Percentiles rank a stretch among this genome's conserved stretches.
Evolutionary conservation across 2,797 vertebrate genomes (phyloP).

Genomic region (Pipistrellus pipistrellus): DNA sequence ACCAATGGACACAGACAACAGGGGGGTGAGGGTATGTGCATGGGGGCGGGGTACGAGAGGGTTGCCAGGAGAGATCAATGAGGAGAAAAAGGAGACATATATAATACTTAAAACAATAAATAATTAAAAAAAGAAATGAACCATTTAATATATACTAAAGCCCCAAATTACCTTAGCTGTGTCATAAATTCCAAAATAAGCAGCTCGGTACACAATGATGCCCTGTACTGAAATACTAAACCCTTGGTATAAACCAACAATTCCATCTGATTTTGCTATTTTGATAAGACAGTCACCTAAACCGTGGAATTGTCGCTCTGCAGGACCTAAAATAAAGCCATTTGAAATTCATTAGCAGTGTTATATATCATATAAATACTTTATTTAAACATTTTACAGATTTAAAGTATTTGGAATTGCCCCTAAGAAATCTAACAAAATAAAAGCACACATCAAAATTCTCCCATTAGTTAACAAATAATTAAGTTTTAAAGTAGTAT

Average conservation of each 20-base stretch:
- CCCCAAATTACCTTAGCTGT: slow-evolving; percentile 82
- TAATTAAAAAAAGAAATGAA: neutral
- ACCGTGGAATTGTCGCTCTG: slow-evolving; percentile 82
- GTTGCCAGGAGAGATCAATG: too few species aligned
- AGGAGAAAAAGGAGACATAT: too few species aligned
- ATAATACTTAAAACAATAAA: too few species aligned
- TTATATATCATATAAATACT: slow-evolving; percentile 45
- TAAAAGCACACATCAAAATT: slow-evolving; percentile 17
- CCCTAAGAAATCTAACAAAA: slow-evolving; percentile 53
- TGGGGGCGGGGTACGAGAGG: too few species aligned
- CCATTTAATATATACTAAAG: slow-evolving; percentile 22
- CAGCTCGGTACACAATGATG: slow-evolving; percentile 81
- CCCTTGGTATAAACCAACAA: slow-evolving; percentile 79
- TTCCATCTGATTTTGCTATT: slow-evolving; percentile 78
- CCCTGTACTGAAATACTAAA: slow-evolving; percentile 84
- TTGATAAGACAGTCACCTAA: slow-evolving; percentile 80
- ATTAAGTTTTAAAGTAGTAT: slow-evolving; percentile 34
- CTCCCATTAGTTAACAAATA: neutral
- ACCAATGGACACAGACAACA: too few species aligned
- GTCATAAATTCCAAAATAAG: slow-evolving; percentile 83
- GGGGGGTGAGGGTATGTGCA: too few species aligned
- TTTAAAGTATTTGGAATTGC: slow-evolving; percentile 20
- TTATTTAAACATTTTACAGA: slow-evolving; percentile 60
- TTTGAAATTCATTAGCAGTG: slow-evolving; percentile 59
- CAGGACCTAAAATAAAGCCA: slow-evolving; percentile 75